Conservation (phyloP, 2,888 invertebrate genomes). For the Selenia dentaria region DNA sequence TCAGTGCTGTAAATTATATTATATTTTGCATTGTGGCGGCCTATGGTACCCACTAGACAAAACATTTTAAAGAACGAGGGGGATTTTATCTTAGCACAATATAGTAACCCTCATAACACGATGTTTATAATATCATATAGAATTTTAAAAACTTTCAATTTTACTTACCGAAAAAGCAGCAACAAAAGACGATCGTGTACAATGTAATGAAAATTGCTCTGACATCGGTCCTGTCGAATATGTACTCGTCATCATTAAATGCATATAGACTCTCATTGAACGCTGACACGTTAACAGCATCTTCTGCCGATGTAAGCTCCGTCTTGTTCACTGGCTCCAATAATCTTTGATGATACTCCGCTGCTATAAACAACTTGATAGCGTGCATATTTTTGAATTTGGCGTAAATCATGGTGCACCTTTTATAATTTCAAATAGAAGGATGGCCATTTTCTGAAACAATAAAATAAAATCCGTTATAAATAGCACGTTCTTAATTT, state of each 20-base stretch:
- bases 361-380: slow-evolving; percentile 51
- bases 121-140: too few species aligned
- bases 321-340: slow-evolving; percentile 50
- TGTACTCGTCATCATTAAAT: slow-evolving; percentile 85
- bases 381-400: slow-evolving; percentile 55
- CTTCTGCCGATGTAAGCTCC: slow-evolving; percentile 31
- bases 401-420: slow-evolving; percentile 41
- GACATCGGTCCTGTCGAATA: slow-evolving; percentile 90
- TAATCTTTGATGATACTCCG: slow-evolving; percentile 49
- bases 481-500: too few species aligned
- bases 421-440: slow-evolving; percentile 25
- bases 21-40: too few species aligned
- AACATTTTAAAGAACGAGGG: too few species aligned
- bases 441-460: slow-evolving; percentile 57
- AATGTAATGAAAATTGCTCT: slow-evolving; percentile 90
- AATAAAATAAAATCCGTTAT: slow-evolving; percentile 33
- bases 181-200: slow-evolving; percentile 91
- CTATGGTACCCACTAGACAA: too few species aligned
- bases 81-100: too few species aligned
- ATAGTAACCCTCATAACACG: too few species aligned
- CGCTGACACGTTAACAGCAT: slow-evolving; percentile 47
- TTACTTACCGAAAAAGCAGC: slow-evolving; percentile 92
- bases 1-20: too few species aligned
- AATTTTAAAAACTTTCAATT: too few species aligned
- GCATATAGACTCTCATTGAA: slow-evolving; percentile 53